Base-by-base conservation (phyloP, 1,140 invertebrate species). In the Procambarus virginalis region DNA sequence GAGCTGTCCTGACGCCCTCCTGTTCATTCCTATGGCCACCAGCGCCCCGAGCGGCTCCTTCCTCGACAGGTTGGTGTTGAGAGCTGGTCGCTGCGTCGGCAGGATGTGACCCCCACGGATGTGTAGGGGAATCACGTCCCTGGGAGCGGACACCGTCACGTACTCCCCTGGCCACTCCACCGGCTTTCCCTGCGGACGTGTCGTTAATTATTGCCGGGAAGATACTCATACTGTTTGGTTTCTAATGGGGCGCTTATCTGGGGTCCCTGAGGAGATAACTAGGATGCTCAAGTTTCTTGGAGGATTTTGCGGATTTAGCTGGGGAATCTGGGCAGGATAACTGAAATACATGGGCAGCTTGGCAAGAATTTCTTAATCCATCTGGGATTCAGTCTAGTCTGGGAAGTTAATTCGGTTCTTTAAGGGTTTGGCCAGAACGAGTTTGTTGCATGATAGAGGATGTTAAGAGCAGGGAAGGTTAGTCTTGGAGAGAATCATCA, bases 91-190 rank as follows among this genome's bases (percentile, higher is more conserved):
- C 90, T 95, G 94, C 45, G 93, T 91, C 17, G 94, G 94, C 0
- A 94, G 83, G 58, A 94, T 93, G 84, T 92, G 91, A 9, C 94
- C 94, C n/a, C 94, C 94, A n/a, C 94, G 92, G 4, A 91, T 81
- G 78, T 91, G 90, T 6, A 91, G 85, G 0, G 91, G 91, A 17
- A 92, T 91, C 12, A 68, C 55, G 46, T 83, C 49, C 12, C 60
- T 14, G 0, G 73, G 85, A 12, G 91, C 91, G 2, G 85, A 49
- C 6, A 88, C 64, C 2, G 22, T 68, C n/a, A 80, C 78, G 45
- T 34, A 20, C 49, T 88, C 91, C 9, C 91, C 91, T 2, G 91
- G 91, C 22, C 81, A 84, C 14, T 91, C 84, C 0, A 84, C 75
- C 2, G 91, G 86, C 5, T 46, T 20, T 5, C 91, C 91, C 91